These are phyloP conservation scores for Drosophila borealis DNA, from an alignment of 2,888 invertebrate species.

Conservation along the genomic window DNA sequence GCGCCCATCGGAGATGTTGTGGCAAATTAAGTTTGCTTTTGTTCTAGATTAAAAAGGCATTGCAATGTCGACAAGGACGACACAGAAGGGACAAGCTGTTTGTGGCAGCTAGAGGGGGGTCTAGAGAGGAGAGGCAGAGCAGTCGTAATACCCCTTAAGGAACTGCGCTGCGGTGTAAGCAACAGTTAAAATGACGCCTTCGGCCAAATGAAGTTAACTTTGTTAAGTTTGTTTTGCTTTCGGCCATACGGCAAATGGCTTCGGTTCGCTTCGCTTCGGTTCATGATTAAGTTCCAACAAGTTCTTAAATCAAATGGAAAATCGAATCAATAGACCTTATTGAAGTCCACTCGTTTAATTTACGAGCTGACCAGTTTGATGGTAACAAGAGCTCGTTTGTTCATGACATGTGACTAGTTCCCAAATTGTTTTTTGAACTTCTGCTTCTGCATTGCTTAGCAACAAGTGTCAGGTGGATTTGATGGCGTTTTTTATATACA, in stretches of 20 bases:
- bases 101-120: not conserved
- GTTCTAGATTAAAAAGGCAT: slow-evolving; percentile 81
- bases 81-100: slow-evolving; percentile 3
- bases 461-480: too few species aligned
- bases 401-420: too few species aligned
- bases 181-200: slow-evolving; percentile 73
- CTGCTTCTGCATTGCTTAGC: too few species aligned
- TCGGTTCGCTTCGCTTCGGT: slow-evolving; percentile 20
- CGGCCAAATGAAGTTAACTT: slow-evolving; percentile 74
- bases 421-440: too few species aligned
- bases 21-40: slow-evolving; percentile 81
- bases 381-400: too few species aligned
- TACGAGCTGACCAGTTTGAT: too few species aligned
- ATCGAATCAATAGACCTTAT: slow-evolving; percentile 1
- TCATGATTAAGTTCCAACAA: slow-evolving; percentile 52
- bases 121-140: not conserved
- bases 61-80: slow-evolving; percentile 65
- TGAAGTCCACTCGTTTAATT: slow-evolving; percentile 2
- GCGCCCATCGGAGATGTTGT: slow-evolving; percentile 73
- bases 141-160: slow-evolving; percentile 1
- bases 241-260: slow-evolving; percentile 31
- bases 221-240: slow-evolving; percentile 69
- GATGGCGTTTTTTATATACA: too few species aligned
- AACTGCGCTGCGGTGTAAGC: slow-evolving; percentile 35
- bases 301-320: slow-evolving; percentile 21